Base-by-base conservation (phyloP, 2,888 invertebrate species). In the Amphipyra berbera region DNA sequence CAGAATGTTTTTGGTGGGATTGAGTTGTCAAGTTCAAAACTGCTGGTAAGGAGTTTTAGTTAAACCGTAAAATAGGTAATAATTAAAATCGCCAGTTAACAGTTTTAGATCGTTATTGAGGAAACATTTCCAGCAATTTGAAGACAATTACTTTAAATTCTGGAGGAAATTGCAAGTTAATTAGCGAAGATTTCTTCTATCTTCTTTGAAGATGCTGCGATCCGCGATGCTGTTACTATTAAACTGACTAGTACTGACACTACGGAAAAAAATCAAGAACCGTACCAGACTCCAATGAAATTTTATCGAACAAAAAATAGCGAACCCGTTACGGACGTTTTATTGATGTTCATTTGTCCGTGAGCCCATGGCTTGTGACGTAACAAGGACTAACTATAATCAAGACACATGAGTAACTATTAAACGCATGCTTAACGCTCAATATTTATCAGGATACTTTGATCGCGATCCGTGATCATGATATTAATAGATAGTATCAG, bases 11-110 rank as follows among this genome's bases (percentile, higher is more conserved):
- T n/a, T n/a, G n/a, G n/a, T 38, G n/a, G 21, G 45, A 58, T 58
- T 41, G 30, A 60, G 10, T 64, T 57, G 42, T 61, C 8, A 54
- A 54, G 15, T 50, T 61, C 33, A 14, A 50, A 66, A 14, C 15
- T 27, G n/a, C 48, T 14, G 45, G 2, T 21, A 21, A 21, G 21
- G 21, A 21, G 30, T 30, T 30, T 30, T 6, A 30, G 30, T 6
- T 30, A 30, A 30, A 30, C 30, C 30, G 2, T 6, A 30, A 30
- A 30, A 30, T 30, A 30, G 30, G 6, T 30, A 30, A 30, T 6
- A 30, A 30, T 7, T 30, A 30, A 30, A 21, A 30, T 0, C 10
- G 4, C 6, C 12, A n/a, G 40, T 40, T 1, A 12, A 40, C 40
- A 37, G 37, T 40, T 40, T n/a, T 40, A 13, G n/a, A 40, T 13